A percentile compares a stretch with the other conserved stretches of the same genome.
These are phyloP conservation scores for Lepus americanus DNA, from an alignment of 2,113 vertebrate species.

Conservation along the genomic window DNA sequence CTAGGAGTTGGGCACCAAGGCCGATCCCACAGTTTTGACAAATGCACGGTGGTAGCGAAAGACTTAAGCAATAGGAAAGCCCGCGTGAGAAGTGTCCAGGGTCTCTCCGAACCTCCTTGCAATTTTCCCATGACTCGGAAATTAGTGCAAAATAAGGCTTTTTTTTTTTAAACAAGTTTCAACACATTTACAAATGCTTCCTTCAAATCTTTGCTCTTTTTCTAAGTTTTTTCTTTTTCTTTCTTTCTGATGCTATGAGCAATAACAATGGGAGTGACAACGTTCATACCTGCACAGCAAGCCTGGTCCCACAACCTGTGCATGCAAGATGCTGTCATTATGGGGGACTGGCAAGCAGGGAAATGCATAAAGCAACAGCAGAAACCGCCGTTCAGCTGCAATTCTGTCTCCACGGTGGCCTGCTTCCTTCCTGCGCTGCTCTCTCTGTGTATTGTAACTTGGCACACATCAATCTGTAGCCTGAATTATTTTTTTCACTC, in stretches of 20 bases:
- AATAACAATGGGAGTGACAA: neutral
- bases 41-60: neutral
- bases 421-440: neutral
- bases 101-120: neutral
- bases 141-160: neutral
- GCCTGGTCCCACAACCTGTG: neutral
- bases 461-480: neutral
- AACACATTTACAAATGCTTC: neutral
- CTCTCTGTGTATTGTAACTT: neutral
- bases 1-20: neutral
- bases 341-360: neutral
- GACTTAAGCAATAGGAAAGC: neutral
- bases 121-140: neutral
- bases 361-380: neutral
- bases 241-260: neutral
- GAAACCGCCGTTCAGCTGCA: neutral
- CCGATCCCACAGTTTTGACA: neutral
- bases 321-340: neutral
- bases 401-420: neutral
- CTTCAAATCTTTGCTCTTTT: neutral
- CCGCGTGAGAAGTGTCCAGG: no score
- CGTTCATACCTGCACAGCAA: neutral
- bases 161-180: neutral
- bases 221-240: neutral
- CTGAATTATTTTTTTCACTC: neutral